Evolutionary conservation across 1,140 invertebrate genomes (phyloP).

Genomic region (Ooceraea biroi): DNA sequence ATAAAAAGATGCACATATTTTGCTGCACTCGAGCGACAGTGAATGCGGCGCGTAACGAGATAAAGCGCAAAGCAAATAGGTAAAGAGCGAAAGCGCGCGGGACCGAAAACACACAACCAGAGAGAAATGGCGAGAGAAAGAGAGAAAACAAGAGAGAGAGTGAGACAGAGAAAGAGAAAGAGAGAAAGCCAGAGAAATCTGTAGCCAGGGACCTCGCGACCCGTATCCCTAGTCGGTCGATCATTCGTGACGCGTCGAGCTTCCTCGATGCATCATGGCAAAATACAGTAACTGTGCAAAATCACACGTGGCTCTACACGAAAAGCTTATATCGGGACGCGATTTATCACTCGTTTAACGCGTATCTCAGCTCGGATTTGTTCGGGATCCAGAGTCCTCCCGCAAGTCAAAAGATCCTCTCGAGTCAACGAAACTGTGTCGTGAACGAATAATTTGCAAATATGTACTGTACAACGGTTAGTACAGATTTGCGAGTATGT

Average conservation of each 20-base stretch:
- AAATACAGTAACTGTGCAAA: conserved; percentile 65
- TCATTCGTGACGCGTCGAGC: conserved; percentile 68
- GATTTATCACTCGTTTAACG: conserved; percentile 70
- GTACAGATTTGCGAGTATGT: too few species aligned
- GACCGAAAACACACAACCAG: background rate
- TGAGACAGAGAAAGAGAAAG: background rate
- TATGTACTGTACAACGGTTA: too few species aligned
- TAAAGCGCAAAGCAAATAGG: conserved; percentile 59
- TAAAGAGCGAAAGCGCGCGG: background rate
- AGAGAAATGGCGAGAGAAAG: background rate
- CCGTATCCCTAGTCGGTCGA: conserved; percentile 59
- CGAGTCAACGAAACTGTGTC: background rate
- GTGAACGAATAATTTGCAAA: background rate
- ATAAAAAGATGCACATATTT: conserved; percentile 50
- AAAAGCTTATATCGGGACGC: conserved; percentile 64
- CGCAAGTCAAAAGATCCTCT: background rate
- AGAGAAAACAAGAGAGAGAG: background rate
- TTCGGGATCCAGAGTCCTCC: background rate
- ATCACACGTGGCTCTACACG: conserved; percentile 65
- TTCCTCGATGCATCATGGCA: conserved; percentile 63
- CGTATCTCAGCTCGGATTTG: conserved; percentile 10
- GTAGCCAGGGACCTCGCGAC: conserved; percentile 34
- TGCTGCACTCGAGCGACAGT: conserved; percentile 45
- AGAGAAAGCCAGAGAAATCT: conserved; percentile 37
- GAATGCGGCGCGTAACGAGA: conserved; percentile 56